Evolutionary conservation across 2,888 invertebrate species (phyloP).

Genomic region (Sipha maydis): DNA sequence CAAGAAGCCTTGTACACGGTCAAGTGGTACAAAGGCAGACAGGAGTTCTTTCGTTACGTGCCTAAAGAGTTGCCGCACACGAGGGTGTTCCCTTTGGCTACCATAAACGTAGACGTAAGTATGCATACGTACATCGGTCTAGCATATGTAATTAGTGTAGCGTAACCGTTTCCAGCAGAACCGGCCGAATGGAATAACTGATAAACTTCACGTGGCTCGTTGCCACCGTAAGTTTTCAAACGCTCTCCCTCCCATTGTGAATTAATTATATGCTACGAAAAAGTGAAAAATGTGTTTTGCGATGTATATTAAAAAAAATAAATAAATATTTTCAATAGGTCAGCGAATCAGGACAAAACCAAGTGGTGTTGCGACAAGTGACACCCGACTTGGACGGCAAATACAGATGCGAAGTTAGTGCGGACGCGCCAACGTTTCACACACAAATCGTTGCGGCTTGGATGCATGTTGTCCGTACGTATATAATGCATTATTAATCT

Average conservation of each 20-base stretch:
- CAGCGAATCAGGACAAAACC: slow-evolving; percentile 74
- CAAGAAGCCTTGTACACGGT: slow-evolving; percentile 81
- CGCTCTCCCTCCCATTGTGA: not conserved
- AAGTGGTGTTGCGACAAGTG: slow-evolving; percentile 77
- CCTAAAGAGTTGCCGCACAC: slow-evolving; percentile 83
- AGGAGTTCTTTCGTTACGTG: slow-evolving; percentile 83
- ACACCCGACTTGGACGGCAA: slow-evolving; percentile 77
- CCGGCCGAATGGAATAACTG: slow-evolving; percentile 45
- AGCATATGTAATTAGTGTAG: slow-evolving; percentile 10
- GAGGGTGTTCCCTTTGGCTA: slow-evolving; percentile 77
- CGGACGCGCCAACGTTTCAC: slow-evolving; percentile 79
- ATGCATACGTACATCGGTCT: not conserved
- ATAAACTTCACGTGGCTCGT: slow-evolving; percentile 39
- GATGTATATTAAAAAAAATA: too few relatives aligned
- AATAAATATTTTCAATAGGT: slow-evolving; percentile 71
- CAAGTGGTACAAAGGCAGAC: slow-evolving; percentile 82
- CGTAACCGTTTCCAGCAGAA: not conserved
- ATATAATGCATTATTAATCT: slow-evolving; percentile 58
- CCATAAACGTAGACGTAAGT: slow-evolving; percentile 81
- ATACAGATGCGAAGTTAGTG: slow-evolving; percentile 81
- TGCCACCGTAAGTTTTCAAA: slow-evolving; percentile 11
- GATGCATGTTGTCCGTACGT: slow-evolving; percentile 81
- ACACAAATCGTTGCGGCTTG: slow-evolving; percentile 75
- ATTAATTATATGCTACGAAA: not conserved
- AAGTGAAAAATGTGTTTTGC: too few relatives aligned